These are phyloP conservation scores for Melanchra persicariae DNA, from an alignment of 2,888 invertebrate species.

Conservation along the genomic window DNA sequence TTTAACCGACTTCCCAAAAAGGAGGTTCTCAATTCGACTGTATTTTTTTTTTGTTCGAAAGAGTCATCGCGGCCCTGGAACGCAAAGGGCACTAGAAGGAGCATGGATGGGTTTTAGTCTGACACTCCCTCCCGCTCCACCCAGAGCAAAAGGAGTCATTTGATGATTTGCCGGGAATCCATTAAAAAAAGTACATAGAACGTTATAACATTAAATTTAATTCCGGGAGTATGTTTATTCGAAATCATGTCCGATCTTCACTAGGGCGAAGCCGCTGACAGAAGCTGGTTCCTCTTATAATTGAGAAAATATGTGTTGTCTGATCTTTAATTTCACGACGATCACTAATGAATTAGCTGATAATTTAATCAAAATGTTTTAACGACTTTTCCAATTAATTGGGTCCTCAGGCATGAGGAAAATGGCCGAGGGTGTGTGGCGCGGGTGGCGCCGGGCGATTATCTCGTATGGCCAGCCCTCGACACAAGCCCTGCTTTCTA, in stretches of 20 bases:
- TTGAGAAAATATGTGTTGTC: slow-evolving; percentile 22
- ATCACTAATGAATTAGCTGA: slow-evolving; percentile 39
- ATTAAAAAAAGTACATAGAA: too few relatives aligned
- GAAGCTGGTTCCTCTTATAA: neutral
- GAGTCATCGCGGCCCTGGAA: too few relatives aligned
- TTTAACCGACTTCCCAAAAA: too few relatives aligned
- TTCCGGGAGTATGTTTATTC: neutral
- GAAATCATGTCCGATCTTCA: too few relatives aligned
- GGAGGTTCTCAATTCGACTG: too few relatives aligned
- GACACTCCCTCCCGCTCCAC: too few relatives aligned
- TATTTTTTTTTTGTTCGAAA: too few relatives aligned
- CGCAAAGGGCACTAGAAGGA: too few relatives aligned
- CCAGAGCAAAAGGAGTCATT: too few relatives aligned
- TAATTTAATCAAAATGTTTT: slow-evolving; percentile 70
- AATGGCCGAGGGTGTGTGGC: slow-evolving; percentile 69
- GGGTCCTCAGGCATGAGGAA: slow-evolving; percentile 65
- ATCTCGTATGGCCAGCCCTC: slow-evolving; percentile 67
- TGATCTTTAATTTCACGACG: slow-evolving; percentile 26
- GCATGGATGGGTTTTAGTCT: too few relatives aligned
- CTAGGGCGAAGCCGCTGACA: neutral
- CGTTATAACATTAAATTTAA: neutral
- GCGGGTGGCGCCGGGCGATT: slow-evolving; percentile 70
- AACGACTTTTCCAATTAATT: slow-evolving; percentile 71
- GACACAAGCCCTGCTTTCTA: slow-evolving; percentile 57
- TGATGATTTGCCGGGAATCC: too few relatives aligned